Evolutionary conservation across 2,888 invertebrate species (phyloP).

Genomic region (Dicyrtomina minuta): DNA sequence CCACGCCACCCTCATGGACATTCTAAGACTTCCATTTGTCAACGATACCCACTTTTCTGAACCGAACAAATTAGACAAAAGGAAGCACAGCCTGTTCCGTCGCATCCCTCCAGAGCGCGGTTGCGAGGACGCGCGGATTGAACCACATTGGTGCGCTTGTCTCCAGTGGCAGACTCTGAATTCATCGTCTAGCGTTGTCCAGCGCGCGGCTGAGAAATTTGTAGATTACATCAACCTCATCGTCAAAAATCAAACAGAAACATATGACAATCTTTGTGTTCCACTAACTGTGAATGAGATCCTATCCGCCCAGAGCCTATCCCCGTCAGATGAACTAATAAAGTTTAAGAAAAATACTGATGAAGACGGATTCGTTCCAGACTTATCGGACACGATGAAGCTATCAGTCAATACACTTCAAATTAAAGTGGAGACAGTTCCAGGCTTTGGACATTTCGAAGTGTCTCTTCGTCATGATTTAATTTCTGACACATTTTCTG

Average conservation of each 20-base stretch:
- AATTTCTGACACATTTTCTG: conserved; percentile 62
- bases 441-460: conserved; percentile 79
- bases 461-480: conserved; percentile 70
- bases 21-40: too few relatives aligned
- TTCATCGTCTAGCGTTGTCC: conserved; percentile 59
- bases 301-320: too few relatives aligned
- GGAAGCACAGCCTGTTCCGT: conserved; percentile 33
- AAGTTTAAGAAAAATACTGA: conserved; percentile 64
- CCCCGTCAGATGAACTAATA: too few relatives aligned
- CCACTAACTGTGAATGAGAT: conserved; percentile 64
- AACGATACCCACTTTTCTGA: conserved; percentile 23
- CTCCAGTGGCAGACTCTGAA: too few relatives aligned
- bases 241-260: conserved; percentile 60
- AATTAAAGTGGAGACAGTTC: conserved; percentile 60
- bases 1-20: conserved; percentile 73
- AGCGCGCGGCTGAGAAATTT: conserved; percentile 60
- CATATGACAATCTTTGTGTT: conserved; percentile 67
- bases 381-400: conserved; percentile 67
- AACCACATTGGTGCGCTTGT: too few relatives aligned
- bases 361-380: conserved; percentile 80
- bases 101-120: conserved; percentile 73
- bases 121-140: conserved; percentile 84
- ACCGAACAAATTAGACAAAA: neutral
- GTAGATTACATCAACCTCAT: conserved; percentile 58
- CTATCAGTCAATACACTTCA: conserved; percentile 61